These are phyloP conservation scores for Bellardia bayeri DNA, from an alignment of 2,888 invertebrate genomes.

Conservation along the genomic window DNA sequence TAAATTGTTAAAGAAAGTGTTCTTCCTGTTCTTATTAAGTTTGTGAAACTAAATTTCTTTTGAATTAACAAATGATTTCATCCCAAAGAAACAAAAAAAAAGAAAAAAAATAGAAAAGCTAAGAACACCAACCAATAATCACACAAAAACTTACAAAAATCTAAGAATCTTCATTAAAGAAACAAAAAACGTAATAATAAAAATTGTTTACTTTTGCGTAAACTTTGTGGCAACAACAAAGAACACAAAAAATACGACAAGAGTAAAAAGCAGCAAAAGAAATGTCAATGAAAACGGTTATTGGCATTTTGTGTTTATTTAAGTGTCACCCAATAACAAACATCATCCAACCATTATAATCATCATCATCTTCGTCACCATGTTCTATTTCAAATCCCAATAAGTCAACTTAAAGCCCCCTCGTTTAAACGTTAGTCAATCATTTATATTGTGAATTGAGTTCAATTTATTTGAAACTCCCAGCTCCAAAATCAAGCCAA, in stretches of 20 bases:
- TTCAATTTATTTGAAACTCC: slow-evolving; percentile 47
- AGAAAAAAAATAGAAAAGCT: no score
- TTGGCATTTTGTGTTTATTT: slow-evolving; percentile 72
- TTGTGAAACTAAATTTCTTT: slow-evolving; percentile 31
- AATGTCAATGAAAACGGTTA: slow-evolving; percentile 56
- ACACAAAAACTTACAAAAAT: slow-evolving; percentile 39
- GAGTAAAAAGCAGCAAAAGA: slow-evolving; percentile 12
- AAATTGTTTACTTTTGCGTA: slow-evolving; percentile 53
- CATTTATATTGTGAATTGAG: slow-evolving; percentile 16
- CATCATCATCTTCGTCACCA: slow-evolving; percentile 23
- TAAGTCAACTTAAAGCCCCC: slow-evolving; percentile 20
- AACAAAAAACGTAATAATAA: slow-evolving; percentile 38
- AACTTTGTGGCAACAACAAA: slow-evolving; percentile 29
- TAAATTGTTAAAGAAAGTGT: neutral
- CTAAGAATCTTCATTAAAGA: slow-evolving; percentile 50
- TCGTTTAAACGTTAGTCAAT: neutral
- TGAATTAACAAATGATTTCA: slow-evolving; percentile 58
- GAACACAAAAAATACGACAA: slow-evolving; percentile 20
- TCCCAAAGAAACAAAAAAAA: slow-evolving; percentile 31
- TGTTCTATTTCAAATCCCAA: neutral
- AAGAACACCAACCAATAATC: slow-evolving; percentile 47
- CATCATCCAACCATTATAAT: slow-evolving; percentile 33
- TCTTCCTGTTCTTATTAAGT: neutral
- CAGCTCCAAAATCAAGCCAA: slow-evolving; percentile 29
- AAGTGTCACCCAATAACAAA: slow-evolving; percentile 71